A percentile compares a stretch with the other conserved stretches of the same genome.
phyloP scores from a whole-genome alignment of 2,797 vertebrate species.

The Gastrophryne carolinensis region DNA sequence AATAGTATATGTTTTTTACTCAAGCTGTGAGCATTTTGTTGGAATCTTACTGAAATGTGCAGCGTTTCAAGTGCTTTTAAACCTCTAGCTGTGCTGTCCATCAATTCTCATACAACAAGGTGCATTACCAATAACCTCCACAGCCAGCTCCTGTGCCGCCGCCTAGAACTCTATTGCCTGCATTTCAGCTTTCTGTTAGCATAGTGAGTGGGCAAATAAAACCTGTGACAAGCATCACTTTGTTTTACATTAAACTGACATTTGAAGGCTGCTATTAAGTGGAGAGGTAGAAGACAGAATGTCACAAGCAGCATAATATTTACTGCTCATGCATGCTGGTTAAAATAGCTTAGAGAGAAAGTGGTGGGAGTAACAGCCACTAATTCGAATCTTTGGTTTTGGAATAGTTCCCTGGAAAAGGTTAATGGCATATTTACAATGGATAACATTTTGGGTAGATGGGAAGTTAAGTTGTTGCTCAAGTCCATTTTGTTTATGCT shows the following conservation, averaged over 20 bases:
- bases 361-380: neutral
- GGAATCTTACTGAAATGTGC: neutral
- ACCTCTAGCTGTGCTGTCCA: slow-evolving; percentile 15
- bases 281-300: slow-evolving; percentile 34
- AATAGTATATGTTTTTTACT: neutral
- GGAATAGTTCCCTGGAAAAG: neutral
- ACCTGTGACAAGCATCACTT: slow-evolving; percentile 43
- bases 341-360: slow-evolving; percentile 9
- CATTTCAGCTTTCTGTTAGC: slow-evolving; percentile 16
- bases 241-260: slow-evolving; percentile 46
- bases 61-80: neutral
- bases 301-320: slow-evolving; percentile 35
- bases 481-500: neutral
- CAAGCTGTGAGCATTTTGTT: neutral
- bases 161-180: slow-evolving; percentile 32
- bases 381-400: neutral
- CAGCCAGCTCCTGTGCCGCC: slow-evolving; percentile 22
- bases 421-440: neutral
- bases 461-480: neutral
- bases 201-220: slow-evolving; percentile 46
- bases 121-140: slow-evolving; percentile 10
- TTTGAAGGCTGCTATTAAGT: slow-evolving; percentile 38
- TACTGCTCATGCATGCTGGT: slow-evolving; percentile 26
- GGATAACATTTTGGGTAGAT: neutral
- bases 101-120: slow-evolving; percentile 3